Conservation (phyloP, 1,140 invertebrate species). For the Hestina assimilis region DNA sequence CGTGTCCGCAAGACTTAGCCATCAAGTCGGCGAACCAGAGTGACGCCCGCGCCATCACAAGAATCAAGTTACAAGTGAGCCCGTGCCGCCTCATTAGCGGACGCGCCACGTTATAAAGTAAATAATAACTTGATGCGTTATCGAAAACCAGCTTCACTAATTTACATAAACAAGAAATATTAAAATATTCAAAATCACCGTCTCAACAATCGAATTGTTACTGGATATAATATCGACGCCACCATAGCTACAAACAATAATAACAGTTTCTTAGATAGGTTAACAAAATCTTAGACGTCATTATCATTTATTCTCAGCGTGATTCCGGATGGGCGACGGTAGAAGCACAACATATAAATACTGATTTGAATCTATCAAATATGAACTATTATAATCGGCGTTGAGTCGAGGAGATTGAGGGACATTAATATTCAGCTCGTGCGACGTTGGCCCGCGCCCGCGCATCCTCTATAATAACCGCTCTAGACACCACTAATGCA, state of each 20-base stretch:
- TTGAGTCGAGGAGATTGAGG: constrained; percentile 49
- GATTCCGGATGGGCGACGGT: constrained; percentile 33
- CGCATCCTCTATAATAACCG: constrained; percentile 63
- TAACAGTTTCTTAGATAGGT: constrained; percentile 8
- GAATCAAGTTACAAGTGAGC: constrained; percentile 54
- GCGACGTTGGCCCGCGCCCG: constrained; percentile 49
- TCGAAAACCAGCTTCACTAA: constrained; percentile 33
- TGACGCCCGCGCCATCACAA: constrained; percentile 28
- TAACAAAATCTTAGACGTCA: constrained; percentile 27
- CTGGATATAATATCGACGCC: constrained; percentile 3
- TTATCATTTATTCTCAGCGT: constrained; percentile 36
- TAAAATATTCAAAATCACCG: background rate
- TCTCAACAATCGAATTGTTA: constrained; percentile 8
- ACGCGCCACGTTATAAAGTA: constrained; percentile 24
- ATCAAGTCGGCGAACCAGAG: constrained; percentile 30
- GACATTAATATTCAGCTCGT: constrained; percentile 72
- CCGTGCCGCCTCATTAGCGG: constrained; percentile 59
- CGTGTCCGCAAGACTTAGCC: constrained; percentile 32
- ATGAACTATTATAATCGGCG: constrained; percentile 60
- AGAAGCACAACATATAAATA: constrained; percentile 49
- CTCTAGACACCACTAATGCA: constrained; percentile 53
- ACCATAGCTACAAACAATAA: constrained; percentile 17
- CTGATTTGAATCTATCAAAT: constrained; percentile 48
- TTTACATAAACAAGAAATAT: constrained; percentile 22
- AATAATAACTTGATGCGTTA: constrained; percentile 13